Base-by-base conservation (phyloP, 92 coral and sea anemone genomes). In the Zoanthus solanderi region DNA sequence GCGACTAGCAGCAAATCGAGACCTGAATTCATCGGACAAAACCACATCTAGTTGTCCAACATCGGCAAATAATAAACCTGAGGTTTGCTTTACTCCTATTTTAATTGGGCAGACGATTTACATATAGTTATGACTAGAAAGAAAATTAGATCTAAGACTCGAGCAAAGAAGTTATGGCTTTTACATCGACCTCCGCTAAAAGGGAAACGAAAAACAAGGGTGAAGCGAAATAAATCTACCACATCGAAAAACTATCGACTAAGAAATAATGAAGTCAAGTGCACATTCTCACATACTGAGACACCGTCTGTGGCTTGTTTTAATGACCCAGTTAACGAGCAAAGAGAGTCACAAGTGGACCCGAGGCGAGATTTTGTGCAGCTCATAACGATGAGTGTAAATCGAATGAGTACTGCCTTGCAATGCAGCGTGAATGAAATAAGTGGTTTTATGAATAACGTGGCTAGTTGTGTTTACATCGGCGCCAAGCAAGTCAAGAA, bases 131-230 rank as follows among this genome's bases (percentile, higher is more conserved):
- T 84, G 78, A 57, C 79, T 44, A 84, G 52, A 78, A 84, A 44
- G 54, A 84, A 79, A 47, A 81, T 57, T 52, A 76, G 76, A 76
- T 72, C 92, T 12, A 88, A 92, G 54, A 67, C 73, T 66, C 71
- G 56, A 63, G 94, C 92, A 14, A 92, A 92, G 86, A 89, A 92
- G 76, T 66, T 86, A 72, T 89, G 92, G 94, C 88, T 85, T 48
- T 79, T 92, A n/a, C 90, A 89, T 72, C 87, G 83, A n/a, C 88
- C 94, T 66, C 65, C 92, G 52, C 42, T 72, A 53, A 84, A 89
- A 50, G 75, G 83, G 69, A 90, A 87, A 75, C 73, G 72, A 78
- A 90, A 63, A 71, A 63, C 75, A 9, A 87, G 58, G 44, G 31
- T 81, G 8, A 81, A 81, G 75, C 65, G 57, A 42, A 80, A 80